phyloP scores from a whole-genome alignment of 2,797 vertebrate species.

The Petrocephalus schoutedeni region DNA sequence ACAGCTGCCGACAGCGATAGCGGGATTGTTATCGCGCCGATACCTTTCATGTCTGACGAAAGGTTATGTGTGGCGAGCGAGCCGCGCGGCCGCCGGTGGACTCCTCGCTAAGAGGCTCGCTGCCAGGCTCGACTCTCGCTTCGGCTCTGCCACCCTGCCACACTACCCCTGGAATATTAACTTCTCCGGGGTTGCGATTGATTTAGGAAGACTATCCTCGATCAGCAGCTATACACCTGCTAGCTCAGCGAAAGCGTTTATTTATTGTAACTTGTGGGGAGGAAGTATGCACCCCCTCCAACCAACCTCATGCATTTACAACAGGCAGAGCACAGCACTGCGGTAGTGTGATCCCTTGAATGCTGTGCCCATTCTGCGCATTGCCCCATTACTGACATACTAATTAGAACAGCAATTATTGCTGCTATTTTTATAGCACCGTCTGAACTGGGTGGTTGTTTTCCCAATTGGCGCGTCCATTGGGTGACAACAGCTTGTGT shows the following conservation, averaged over 20 bases:
- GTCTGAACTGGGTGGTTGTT: background rate
- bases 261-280: background rate
- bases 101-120: background rate
- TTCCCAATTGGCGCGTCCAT: background rate
- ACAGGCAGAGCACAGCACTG: background rate
- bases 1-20: conserved; percentile 4
- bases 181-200: background rate
- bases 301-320: background rate
- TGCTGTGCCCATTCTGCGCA: background rate
- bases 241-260: conserved; percentile 5
- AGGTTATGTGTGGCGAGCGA: background rate
- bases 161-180: background rate
- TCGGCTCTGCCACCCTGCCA: background rate
- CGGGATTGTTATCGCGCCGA: background rate
- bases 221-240: conserved; percentile 5
- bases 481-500: background rate
- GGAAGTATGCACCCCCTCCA: background rate
- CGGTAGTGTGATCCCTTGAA: background rate
- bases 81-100: background rate
- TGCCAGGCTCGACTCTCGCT: background rate
- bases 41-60: conserved; percentile 5
- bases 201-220: conserved; percentile 1
- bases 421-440: background rate
- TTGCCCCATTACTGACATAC: background rate
- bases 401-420: conserved; percentile 16